A percentile compares a stretch with the other conserved stretches of the same genome.
These are phyloP conservation scores for Anthophora plumipes DNA, from an alignment of 2,888 invertebrate species.

Conservation along the genomic window DNA sequence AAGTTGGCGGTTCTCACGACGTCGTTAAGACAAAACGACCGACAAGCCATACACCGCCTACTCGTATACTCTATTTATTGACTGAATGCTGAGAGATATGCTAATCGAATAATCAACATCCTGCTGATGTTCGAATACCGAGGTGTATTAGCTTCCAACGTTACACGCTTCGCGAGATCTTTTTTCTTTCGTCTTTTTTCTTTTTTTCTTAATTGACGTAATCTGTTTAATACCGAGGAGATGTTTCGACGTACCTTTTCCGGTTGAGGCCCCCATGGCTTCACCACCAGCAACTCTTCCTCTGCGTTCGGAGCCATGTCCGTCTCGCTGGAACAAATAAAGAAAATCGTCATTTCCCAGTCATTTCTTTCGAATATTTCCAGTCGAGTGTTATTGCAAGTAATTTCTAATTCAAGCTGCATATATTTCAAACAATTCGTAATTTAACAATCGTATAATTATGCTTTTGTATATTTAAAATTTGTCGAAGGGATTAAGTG, in stretches of 20 bases:
- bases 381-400: no score
- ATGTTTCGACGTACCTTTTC: constrained; percentile 79
- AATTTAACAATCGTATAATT: no score
- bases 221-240: constrained; percentile 6
- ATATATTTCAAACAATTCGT: no score
- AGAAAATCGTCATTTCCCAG: constrained; percentile 26
- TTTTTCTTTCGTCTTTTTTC: not conserved
- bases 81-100: constrained; percentile 70
- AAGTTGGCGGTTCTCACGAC: constrained; percentile 66
- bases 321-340: constrained; percentile 80
- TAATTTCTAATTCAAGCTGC: no score
- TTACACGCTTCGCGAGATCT: not conserved
- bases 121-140: constrained; percentile 52
- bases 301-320: constrained; percentile 84
- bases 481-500: no score
- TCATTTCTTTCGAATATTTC: no score
- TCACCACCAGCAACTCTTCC: constrained; percentile 82
- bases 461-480: no score
- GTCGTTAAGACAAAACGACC: constrained; percentile 59
- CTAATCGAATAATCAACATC: constrained; percentile 75
- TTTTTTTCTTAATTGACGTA: not conserved
- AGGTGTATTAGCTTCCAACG: not conserved
- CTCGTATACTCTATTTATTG: constrained; percentile 35
- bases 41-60: constrained; percentile 30
- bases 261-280: constrained; percentile 80